Conservation (phyloP, 2,113 vertebrate genomes). For the Ailurus styani region DNA sequence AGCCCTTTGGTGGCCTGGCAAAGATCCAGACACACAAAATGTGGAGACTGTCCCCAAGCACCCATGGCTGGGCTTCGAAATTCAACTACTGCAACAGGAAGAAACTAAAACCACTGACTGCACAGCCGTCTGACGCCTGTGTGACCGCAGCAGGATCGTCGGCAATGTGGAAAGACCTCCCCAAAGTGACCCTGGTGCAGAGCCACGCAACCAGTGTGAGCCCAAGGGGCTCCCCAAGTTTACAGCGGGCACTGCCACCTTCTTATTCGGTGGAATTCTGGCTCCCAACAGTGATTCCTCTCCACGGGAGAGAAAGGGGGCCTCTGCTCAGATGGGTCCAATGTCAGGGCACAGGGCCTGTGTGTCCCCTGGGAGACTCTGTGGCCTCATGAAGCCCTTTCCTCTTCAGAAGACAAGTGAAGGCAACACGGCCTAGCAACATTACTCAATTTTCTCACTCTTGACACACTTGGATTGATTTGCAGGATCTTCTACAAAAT, state of each 20-base stretch:
- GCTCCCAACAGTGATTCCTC: not conserved
- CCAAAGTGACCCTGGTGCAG: not conserved
- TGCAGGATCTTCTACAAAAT: not conserved
- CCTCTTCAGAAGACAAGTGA: not conserved
- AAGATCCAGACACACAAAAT: not conserved
- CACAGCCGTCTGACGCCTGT: not conserved
- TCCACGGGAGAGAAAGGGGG: not conserved
- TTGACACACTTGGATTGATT: not conserved
- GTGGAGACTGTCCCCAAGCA: not conserved
- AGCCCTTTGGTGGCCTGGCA: not conserved
- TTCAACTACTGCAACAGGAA: not conserved
- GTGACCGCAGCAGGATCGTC: not conserved
- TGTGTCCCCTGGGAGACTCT: no score
- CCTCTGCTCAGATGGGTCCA: not conserved
- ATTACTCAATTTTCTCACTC: not conserved
- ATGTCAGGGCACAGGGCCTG: fast-evolving
- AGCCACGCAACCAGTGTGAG: fast-evolving
- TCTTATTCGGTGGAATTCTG: not conserved
- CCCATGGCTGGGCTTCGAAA: not conserved
- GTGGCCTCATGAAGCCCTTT: not conserved
- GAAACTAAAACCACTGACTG: not conserved
- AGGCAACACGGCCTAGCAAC: not conserved
- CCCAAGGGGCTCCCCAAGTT: fast-evolving
- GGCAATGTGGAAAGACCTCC: not conserved
- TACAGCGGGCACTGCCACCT: fast-evolving